A percentile compares a stretch with the other conserved stretches of the same genome.
Evolutionary conservation across 1,140 invertebrate species (phyloP).

Genomic region (Magallana angulata): DNA sequence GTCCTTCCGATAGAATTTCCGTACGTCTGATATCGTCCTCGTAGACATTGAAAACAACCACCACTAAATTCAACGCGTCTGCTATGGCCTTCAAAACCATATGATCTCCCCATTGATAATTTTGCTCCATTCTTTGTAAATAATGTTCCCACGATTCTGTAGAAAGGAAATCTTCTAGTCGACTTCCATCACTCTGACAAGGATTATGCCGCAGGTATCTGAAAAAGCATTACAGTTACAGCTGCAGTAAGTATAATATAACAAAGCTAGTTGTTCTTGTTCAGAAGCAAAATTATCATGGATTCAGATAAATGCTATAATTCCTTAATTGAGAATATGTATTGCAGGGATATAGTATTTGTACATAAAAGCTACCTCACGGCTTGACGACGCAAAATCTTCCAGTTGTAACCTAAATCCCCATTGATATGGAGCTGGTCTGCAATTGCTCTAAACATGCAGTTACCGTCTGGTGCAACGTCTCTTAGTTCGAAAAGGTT

Average conservation of each 20-base stretch:
- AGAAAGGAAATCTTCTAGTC: slow-evolving; percentile 47
- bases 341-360: no score
- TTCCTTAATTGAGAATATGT: no score
- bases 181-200: slow-evolving; percentile 52
- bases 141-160: slow-evolving; percentile 55
- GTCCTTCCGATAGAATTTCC: not conserved
- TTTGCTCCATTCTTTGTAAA: slow-evolving; percentile 46
- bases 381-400: slow-evolving; percentile 41
- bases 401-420: slow-evolving; percentile 42
- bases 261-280: no score
- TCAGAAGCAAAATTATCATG: no score
- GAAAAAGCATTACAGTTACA: not conserved
- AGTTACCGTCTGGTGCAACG: slow-evolving; percentile 48
- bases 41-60: slow-evolving; percentile 39
- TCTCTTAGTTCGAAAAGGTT: slow-evolving; percentile 29
- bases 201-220: slow-evolving; percentile 51
- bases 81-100: slow-evolving; percentile 47
- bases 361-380: slow-evolving; percentile 23
- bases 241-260: no score
- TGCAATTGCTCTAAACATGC: slow-evolving; percentile 54
- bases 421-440: slow-evolving; percentile 53
- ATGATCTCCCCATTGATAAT: slow-evolving; percentile 55
- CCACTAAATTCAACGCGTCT: slow-evolving; percentile 9
- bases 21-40: not conserved
- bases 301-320: no score